Conservation (phyloP, 2,113 vertebrate species). For the Gymnocephalus cernua region DNA sequence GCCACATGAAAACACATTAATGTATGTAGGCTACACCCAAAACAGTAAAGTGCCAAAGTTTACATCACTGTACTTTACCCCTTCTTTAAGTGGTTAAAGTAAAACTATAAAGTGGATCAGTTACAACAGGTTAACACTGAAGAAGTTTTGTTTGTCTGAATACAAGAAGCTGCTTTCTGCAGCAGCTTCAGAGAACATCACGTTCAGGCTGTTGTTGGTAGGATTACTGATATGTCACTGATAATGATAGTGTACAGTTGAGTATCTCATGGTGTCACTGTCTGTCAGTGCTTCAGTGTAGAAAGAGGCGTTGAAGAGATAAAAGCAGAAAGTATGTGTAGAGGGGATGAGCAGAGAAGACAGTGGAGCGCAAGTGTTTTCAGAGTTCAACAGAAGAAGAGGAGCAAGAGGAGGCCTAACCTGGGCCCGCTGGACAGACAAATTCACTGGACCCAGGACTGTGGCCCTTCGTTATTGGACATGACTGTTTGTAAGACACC, state of each 20-base stretch:
- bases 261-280: conserved; percentile 30
- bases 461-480: not conserved
- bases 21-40: not conserved
- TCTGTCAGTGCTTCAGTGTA: conserved; percentile 7
- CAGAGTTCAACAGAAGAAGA: not conserved
- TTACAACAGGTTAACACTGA: not conserved
- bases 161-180: not conserved
- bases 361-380: conserved; percentile 22
- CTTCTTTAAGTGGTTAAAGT: not conserved
- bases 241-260: conserved; percentile 3
- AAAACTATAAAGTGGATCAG: not conserved
- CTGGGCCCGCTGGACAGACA: not conserved
- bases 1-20: conserved; percentile 10
- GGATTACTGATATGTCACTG: conserved; percentile 12
- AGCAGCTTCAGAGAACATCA: conserved; percentile 6
- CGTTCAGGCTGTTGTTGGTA: not conserved
- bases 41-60: not conserved
- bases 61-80: not conserved
- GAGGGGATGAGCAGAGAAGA: conserved; percentile 2
- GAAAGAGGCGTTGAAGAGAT: conserved; percentile 30
- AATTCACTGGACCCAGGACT: not conserved
- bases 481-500: not conserved
- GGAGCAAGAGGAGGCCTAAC: not conserved
- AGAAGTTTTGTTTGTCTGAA: not conserved
- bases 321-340: conserved; percentile 43